phyloP scores from a whole-genome alignment of 2,797 vertebrate genomes.

The Xiphorhynchus erythropygius region DNA sequence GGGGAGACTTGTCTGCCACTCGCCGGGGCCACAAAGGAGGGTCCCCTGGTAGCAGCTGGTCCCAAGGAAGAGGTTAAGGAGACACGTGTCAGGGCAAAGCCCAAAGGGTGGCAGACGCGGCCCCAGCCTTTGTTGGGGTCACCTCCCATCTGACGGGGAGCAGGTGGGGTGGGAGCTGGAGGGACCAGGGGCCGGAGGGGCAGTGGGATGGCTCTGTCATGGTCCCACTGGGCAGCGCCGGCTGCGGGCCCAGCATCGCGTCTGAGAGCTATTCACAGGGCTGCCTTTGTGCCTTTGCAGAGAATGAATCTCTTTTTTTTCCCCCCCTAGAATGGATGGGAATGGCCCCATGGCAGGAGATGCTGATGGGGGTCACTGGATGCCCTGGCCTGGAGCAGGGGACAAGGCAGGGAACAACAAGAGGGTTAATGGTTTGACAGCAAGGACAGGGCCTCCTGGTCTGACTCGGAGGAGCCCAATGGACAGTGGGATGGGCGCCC shows the following conservation, averaged over 20 bases:
- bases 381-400: neutral
- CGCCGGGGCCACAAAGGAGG: slow-evolving; percentile 61
- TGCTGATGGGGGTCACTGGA: neutral
- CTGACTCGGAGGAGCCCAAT: rapidly evolving
- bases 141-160: slow-evolving; percentile 69
- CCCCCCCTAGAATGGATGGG: neutral
- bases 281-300: neutral
- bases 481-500: rapidly evolving
- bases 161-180: slow-evolving; percentile 76
- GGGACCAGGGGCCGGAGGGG: neutral
- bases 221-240: neutral
- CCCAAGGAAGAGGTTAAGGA: slow-evolving; percentile 60
- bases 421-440: neutral
- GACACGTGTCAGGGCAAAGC: slow-evolving; percentile 76
- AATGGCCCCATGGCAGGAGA: neutral
- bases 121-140: slow-evolving; percentile 62
- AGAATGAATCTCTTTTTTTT: neutral
- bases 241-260: neutral
- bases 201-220: neutral
- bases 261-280: neutral
- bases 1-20: slow-evolving; percentile 74
- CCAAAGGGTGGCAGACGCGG: slow-evolving; percentile 46
- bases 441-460: neutral
- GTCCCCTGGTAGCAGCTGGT: slow-evolving; percentile 68
- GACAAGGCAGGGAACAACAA: neutral